Conservation (phyloP, 2,888 invertebrate genomes). For the Balanococcus diminutus region DNA sequence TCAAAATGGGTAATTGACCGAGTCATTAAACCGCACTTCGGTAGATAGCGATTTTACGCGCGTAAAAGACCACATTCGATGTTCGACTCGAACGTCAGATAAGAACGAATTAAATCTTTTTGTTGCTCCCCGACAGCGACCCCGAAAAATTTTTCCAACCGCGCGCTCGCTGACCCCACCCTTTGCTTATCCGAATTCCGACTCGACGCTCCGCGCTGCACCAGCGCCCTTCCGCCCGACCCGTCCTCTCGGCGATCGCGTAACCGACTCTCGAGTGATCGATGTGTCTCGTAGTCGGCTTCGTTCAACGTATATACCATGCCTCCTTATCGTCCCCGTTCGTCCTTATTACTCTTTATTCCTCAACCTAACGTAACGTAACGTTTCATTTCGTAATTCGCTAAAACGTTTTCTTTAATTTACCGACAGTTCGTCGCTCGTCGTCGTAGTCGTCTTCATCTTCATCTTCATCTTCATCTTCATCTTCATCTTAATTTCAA, state of each 20-base stretch:
- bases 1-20: conserved; percentile 29
- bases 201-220: too few species aligned
- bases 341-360: not conserved
- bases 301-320: not conserved
- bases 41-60: conserved; percentile 37
- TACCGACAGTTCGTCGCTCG: not conserved
- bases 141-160: not conserved
- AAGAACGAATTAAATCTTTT: conserved; percentile 15
- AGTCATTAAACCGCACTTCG: conserved; percentile 20
- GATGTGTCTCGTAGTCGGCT: not conserved
- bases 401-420: not conserved
- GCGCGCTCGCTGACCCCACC: not conserved
- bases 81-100: conserved; percentile 20
- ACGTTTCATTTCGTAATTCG: too few species aligned
- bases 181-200: too few species aligned
- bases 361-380: too few species aligned
- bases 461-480: too few species aligned
- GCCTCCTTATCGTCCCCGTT: not conserved
- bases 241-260: too few species aligned
- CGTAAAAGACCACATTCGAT: conserved; percentile 26
- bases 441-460: not conserved
- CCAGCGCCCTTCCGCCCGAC: too few species aligned
- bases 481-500: not conserved
- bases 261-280: not conserved
- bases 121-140: not conserved